Percentiles rank a stretch among this genome's conserved stretches.
phyloP scores from a whole-genome alignment of 1,140 invertebrate genomes.

The Condylostylus longicornis region DNA sequence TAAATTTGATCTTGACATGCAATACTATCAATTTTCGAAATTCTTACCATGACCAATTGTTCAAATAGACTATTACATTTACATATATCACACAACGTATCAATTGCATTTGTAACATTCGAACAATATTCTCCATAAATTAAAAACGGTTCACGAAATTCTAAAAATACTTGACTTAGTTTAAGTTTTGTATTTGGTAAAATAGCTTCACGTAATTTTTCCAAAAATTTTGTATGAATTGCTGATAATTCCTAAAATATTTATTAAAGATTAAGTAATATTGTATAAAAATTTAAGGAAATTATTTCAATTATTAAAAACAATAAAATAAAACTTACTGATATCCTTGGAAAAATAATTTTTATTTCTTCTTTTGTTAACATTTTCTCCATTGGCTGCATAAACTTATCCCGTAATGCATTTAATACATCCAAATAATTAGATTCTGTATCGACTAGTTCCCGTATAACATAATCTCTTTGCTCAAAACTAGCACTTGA shows the following conservation, averaged over 20 bases:
- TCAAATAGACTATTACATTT: constrained; percentile 36
- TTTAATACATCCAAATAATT: constrained; percentile 91
- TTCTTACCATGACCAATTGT: constrained; percentile 20
- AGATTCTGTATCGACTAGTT: constrained; percentile 89
- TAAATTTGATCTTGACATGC: constrained; percentile 28
- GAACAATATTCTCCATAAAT: constrained; percentile 94
- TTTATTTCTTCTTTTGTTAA: constrained; percentile 59
- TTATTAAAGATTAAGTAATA: constrained; percentile 5
- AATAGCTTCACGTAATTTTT: constrained; percentile 59
- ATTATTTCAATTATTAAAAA: neutral
- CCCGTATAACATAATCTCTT: constrained; percentile 87
- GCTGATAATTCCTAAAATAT: constrained; percentile 57
- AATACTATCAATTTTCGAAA: neutral
- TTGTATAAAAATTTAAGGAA: neutral
- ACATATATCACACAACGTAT: constrained; percentile 57
- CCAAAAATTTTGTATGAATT: constrained; percentile 70
- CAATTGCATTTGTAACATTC: constrained; percentile 70
- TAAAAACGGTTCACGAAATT: constrained; percentile 78
- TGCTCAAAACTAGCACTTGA: constrained; percentile 59
- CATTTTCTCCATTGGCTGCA: constrained; percentile 54
- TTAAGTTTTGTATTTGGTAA: constrained; percentile 32
- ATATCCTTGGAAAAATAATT: constrained; percentile 77
- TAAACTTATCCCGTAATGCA: constrained; percentile 72
- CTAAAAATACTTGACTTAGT: constrained; percentile 67
- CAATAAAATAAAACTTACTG: constrained; percentile 39